Percentiles rank a stretch among this genome's conserved stretches.
These are phyloP conservation scores for Aethes cnicana DNA, from an alignment of 2,888 invertebrate genomes.

Conservation along the genomic window DNA sequence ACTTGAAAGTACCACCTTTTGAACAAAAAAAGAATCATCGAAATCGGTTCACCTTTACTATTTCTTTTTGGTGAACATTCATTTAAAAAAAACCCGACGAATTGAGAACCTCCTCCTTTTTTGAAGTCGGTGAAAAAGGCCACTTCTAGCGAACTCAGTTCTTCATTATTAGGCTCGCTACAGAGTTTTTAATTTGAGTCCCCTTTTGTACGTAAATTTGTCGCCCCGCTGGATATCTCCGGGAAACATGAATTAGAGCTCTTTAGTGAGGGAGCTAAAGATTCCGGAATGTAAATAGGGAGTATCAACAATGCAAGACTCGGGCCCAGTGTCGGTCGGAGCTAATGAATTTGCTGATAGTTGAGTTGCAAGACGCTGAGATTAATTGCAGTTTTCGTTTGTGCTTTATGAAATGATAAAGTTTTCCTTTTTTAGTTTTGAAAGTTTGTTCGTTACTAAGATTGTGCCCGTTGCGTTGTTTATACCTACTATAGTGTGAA, in stretches of 20 bases:
- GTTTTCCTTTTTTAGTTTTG: too few species aligned
- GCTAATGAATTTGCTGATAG: constrained; percentile 28
- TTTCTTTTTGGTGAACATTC: too few species aligned
- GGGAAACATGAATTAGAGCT: constrained; percentile 75
- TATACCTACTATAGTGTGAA: too few species aligned
- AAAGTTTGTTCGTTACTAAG: too few species aligned
- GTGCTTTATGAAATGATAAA: too few species aligned
- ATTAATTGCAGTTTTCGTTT: constrained; percentile 15
- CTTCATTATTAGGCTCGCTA: constrained; percentile 60
- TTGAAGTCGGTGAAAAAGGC: too few species aligned
- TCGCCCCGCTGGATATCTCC: constrained; percentile 66
- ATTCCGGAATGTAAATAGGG: constrained; percentile 46
- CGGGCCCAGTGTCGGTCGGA: constrained; percentile 13
- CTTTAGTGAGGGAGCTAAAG: constrained; percentile 57
- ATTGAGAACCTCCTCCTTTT: too few species aligned
- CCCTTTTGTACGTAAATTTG: constrained; percentile 70
- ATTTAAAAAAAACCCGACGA: too few species aligned
- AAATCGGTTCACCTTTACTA: not conserved
- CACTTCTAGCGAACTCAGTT: constrained; percentile 48
- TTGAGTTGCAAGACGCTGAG: constrained; percentile 3
- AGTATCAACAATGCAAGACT: constrained; percentile 30
- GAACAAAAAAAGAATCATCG: not conserved
- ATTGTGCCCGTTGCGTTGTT: too few species aligned
- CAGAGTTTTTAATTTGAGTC: constrained; percentile 75
- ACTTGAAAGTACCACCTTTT: too few species aligned